A percentile compares a stretch with the other conserved stretches of the same genome.
Evolutionary conservation across 2,113 vertebrate species (phyloP).

Genomic region (Arothron firmamentum): DNA sequence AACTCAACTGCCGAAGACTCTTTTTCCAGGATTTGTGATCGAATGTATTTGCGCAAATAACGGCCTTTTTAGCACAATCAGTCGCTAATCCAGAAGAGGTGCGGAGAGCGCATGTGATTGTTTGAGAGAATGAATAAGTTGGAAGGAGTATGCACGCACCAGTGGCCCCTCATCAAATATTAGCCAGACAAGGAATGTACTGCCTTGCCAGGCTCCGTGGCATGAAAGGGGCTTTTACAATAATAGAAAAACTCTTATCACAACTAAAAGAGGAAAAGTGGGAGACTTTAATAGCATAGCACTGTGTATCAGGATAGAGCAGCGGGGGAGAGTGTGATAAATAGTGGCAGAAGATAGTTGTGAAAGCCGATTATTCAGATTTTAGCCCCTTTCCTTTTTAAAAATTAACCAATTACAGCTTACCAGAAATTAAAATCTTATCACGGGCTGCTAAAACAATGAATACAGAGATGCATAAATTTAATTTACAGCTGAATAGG

Average conservation of each 20-base stretch:
- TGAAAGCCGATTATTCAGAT: constrained; percentile 50
- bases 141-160: constrained; percentile 49
- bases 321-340: constrained; percentile 36
- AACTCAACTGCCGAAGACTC: too few species aligned
- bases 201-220: constrained; percentile 56
- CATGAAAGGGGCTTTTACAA: constrained; percentile 63
- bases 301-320: constrained; percentile 45
- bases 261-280: constrained; percentile 56
- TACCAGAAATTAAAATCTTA: constrained; percentile 16
- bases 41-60: too few species aligned
- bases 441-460: constrained; percentile 10
- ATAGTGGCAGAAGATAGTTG: constrained; percentile 37
- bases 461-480: constrained; percentile 4
- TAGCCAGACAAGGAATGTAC: constrained; percentile 68
- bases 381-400: constrained; percentile 42
- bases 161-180: constrained; percentile 61
- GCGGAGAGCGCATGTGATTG: constrained; percentile 32
- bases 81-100: constrained; percentile 14
- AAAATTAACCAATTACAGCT: constrained; percentile 41
- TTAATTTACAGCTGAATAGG: constrained; percentile 18
- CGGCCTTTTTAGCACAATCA: background rate
- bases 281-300: constrained; percentile 67
- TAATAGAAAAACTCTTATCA: constrained; percentile 72
- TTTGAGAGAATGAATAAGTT: constrained; percentile 46
- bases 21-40: too few species aligned